Conservation (phyloP, 2,797 vertebrate genomes). For the Kryptopterus vitreolus region DNA sequence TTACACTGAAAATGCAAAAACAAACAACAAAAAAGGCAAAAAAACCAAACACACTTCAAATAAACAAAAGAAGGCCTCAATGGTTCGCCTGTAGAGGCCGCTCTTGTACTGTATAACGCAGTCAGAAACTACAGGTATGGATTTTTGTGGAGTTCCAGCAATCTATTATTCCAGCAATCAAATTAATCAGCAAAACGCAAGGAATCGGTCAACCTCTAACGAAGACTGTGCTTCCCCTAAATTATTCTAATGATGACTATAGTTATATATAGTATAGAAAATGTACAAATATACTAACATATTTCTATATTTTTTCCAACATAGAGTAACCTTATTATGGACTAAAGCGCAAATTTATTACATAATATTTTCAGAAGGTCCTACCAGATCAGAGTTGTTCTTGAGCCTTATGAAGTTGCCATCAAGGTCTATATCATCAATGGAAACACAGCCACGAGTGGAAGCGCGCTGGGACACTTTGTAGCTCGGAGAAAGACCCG, state of each 20-base stretch:
- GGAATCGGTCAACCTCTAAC: too few species aligned
- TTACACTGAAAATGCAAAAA: too few species aligned
- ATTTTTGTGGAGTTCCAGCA: too few species aligned
- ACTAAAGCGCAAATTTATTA: background rate
- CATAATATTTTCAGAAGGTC: background rate
- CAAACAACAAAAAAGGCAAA: too few species aligned
- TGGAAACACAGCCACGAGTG: conserved; percentile 65
- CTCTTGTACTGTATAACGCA: too few species aligned
- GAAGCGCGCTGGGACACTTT: conserved; percentile 71
- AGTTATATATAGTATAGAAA: background rate
- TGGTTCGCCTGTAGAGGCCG: too few species aligned
- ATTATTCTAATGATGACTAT: background rate
- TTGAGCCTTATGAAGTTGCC: conserved; percentile 78
- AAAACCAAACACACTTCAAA: too few species aligned
- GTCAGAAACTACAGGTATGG: too few species aligned
- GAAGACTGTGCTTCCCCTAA: background rate
- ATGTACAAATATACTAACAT: background rate
- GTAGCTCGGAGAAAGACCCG: conserved; percentile 57
- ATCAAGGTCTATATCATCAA: conserved; percentile 77
- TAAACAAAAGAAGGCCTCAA: too few species aligned
- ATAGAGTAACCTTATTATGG: background rate
- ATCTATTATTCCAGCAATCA: too few species aligned
- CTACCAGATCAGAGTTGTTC: conserved; percentile 77
- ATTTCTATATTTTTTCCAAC: background rate
- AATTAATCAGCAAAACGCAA: too few species aligned